Conservation (phyloP, 2,113 vertebrate species). For the Hiodon tergisus region DNA sequence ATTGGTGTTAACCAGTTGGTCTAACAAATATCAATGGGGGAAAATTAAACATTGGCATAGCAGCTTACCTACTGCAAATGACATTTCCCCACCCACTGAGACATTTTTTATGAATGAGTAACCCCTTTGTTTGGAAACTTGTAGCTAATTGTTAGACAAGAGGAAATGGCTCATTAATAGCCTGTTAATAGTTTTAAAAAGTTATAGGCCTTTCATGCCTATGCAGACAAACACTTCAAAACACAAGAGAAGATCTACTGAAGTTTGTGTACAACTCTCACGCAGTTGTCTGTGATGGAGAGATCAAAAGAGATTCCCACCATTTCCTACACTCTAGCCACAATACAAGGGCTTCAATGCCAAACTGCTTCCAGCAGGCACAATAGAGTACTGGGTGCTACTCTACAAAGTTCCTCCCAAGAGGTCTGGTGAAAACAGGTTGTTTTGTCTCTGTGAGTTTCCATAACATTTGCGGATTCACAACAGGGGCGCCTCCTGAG, state of each 20-base stretch:
- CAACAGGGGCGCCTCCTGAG: constrained; percentile 34
- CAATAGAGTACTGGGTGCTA: constrained; percentile 29
- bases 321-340: constrained; percentile 36
- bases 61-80: not conserved
- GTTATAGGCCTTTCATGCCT: constrained; percentile 36
- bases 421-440: constrained; percentile 7
- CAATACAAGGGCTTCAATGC: constrained; percentile 44
- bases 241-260: not conserved
- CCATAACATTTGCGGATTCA: constrained; percentile 33
- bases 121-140: not conserved
- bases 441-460: constrained; percentile 50
- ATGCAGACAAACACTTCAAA: constrained; percentile 3
- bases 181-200: constrained; percentile 42
- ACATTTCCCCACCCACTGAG: not conserved
- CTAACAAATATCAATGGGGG: not conserved
- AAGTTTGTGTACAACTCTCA: not conserved
- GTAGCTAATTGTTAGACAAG: constrained; percentile 29
- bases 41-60: not conserved
- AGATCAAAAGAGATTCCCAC: constrained; percentile 19
- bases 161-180: constrained; percentile 16
- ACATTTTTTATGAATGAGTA: not conserved
- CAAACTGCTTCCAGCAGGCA: constrained; percentile 19
- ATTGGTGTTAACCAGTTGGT: not conserved
- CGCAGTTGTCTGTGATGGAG: not conserved
- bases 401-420: constrained; percentile 24